Conservation (phyloP, 2,797 vertebrate genomes). For the Schizopygopsis malacanthus region DNA sequence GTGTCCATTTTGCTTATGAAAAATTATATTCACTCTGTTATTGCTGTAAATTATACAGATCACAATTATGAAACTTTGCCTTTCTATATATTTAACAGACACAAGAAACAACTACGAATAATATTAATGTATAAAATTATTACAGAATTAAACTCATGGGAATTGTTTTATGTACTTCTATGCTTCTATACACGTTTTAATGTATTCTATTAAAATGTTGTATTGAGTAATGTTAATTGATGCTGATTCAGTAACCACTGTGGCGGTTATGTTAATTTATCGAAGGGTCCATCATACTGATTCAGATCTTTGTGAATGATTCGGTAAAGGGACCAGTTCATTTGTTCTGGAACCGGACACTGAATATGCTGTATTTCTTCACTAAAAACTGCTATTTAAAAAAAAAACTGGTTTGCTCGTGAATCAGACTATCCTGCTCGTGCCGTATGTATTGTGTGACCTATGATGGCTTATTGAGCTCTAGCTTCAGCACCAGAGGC, state of each 20-base stretch:
- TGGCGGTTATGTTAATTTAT: background rate
- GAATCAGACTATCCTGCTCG: background rate
- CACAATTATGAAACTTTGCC: background rate
- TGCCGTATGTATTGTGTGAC: no score
- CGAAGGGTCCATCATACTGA: background rate
- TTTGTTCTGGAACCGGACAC: background rate
- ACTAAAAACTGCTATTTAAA: background rate
- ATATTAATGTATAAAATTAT: background rate
- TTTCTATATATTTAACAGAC: background rate
- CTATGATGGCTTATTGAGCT: background rate
- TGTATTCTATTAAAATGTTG: background rate
- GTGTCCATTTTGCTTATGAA: background rate
- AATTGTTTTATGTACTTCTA: background rate
- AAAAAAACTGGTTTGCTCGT: background rate
- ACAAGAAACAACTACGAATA: background rate
- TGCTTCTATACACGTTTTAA: background rate
- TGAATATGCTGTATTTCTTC: background rate
- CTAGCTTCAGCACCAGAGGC: background rate
- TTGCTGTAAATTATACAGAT: background rate
- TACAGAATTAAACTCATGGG: background rate
- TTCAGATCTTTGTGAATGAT: background rate
- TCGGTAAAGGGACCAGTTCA: background rate
- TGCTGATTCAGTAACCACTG: background rate
- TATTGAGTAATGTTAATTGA: background rate
- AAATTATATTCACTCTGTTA: background rate